Percentiles rank a stretch among this genome's conserved stretches.
Conservation (phyloP, 2,113 vertebrate species). For the Mesoclemmys tuberculata region DNA sequence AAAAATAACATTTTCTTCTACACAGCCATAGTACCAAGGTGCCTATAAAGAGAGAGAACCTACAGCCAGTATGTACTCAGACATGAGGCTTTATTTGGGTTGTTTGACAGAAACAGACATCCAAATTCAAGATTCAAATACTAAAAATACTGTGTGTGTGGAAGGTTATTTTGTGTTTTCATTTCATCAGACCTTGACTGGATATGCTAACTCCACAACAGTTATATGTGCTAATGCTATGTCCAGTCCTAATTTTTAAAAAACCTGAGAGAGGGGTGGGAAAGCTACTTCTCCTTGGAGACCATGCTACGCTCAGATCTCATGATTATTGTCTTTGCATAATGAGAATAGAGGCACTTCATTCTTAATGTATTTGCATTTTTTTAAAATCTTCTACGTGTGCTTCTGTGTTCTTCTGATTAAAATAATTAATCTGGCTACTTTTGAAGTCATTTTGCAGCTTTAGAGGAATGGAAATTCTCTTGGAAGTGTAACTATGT, state of each 20-base stretch:
- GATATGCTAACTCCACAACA: neutral
- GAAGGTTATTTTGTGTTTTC: neutral
- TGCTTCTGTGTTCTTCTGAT: conserved; percentile 23
- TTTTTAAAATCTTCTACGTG: conserved; percentile 37
- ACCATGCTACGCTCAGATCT: neutral
- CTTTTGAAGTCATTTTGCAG: conserved; percentile 52
- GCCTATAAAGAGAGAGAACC: neutral
- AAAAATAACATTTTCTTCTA: neutral
- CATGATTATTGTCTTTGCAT: fast-evolving
- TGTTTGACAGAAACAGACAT: neutral
- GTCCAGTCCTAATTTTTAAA: neutral
- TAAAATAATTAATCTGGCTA: conserved; percentile 70
- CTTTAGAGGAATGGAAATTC: conserved; percentile 56
- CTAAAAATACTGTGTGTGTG: neutral
- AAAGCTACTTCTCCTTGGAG: neutral
- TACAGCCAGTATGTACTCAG: neutral
- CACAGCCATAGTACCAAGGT: neutral
- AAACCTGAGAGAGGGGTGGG: fast-evolving
- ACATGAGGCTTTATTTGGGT: neutral
- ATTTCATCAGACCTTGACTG: neutral
- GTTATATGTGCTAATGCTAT: fast-evolving
- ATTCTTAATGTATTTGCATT: neutral
- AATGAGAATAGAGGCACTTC: neutral
- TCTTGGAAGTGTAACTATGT: conserved; percentile 53
- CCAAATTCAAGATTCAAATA: neutral